Base-by-base conservation (phyloP, 2,888 invertebrate species). In the Drosophila helvetica region DNA sequence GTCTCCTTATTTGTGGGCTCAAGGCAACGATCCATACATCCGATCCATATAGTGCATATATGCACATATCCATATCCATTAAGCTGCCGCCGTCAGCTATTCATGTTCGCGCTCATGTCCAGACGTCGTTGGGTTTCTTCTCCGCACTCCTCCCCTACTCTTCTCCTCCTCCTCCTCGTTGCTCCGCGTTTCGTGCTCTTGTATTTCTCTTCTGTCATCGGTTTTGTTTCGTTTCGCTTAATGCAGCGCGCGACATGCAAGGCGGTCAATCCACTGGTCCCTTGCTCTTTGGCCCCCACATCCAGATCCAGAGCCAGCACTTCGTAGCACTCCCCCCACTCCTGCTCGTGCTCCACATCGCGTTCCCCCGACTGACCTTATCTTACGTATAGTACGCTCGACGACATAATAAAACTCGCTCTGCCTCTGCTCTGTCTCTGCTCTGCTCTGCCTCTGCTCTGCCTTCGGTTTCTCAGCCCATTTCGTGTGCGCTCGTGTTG, bases 21-120 rank as follows among this genome's bases (percentile, higher is more conserved):
- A 25, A 60, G 53, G 42, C 53, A 17, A 66, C 43, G 27, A 27
- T 27, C n/a, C n/a, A n/a, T n/a, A n/a, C n/a, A n/a, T n/a, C 27
- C 27, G 33, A 64, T 62, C 51, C 67, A 46, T 43, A 65, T 30
- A 54, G 42, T 43, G 33, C 18, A 54, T 42, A 64, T 19, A 74
- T 71, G 67, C 73, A 75, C 59, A 76, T 77, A 62, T 56, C 18
- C 76, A 77, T 77, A 80, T 80, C 85, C 80, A 80, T 81, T 87
- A 83, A 73, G 83, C 82, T 85, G 88, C 86, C 70, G 72, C 66
- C 81, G 76, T 82, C 83, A 87, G 88, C 88, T 79, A 87, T 83
- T 87, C 83, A 81, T 83, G 88, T 87, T 82, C 85, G 67, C 86
- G 82, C 82, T 83, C 77, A 72, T 79, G 87, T 83, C 82, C 82